Percentiles rank a stretch among this genome's conserved stretches.
phyloP scores from a whole-genome alignment of 2,797 vertebrate species.

The Anguilla obscura region DNA sequence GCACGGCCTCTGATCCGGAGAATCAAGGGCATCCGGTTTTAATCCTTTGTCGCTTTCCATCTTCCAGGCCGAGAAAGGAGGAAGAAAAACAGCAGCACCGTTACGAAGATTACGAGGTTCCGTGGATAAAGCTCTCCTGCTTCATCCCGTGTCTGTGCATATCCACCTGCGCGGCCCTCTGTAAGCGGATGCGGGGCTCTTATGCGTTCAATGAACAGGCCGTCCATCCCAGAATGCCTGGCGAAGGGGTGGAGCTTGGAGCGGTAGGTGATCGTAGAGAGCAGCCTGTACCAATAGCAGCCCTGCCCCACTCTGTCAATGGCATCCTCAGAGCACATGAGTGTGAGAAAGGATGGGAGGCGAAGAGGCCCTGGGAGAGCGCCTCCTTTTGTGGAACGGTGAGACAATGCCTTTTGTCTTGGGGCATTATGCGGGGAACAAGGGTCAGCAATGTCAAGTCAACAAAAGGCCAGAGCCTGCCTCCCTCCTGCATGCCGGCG shows the following conservation, averaged over 20 bases:
- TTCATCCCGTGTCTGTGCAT: neutral
- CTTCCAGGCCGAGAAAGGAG: neutral
- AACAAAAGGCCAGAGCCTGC: constrained; percentile 74
- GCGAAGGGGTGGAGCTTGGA: constrained; percentile 51
- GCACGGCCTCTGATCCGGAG: neutral
- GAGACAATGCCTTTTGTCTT: constrained; percentile 79
- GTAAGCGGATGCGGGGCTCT: neutral
- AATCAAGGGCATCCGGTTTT: neutral
- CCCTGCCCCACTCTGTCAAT: constrained; percentile 61
- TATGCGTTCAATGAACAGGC: constrained; percentile 30
- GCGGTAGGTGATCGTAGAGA: constrained; percentile 50
- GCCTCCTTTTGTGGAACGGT: constrained; percentile 72
- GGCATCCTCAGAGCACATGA: constrained; percentile 56
- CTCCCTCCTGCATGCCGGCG: constrained; percentile 49
- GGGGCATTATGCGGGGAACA: constrained; percentile 65
- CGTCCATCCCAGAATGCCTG: constrained; percentile 46
- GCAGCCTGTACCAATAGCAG: constrained; percentile 61
- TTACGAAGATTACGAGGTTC: neutral
- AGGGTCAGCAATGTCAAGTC: constrained; percentile 78
- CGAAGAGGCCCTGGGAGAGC: constrained; percentile 56
- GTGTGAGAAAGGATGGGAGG: constrained; percentile 73
- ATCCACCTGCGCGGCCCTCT: neutral
- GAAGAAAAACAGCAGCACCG: neutral
- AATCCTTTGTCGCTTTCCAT: constrained; percentile 15
- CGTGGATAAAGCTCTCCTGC: neutral